Conservation (phyloP, 2,113 vertebrate genomes). For the Atlantisia rogersi region DNA sequence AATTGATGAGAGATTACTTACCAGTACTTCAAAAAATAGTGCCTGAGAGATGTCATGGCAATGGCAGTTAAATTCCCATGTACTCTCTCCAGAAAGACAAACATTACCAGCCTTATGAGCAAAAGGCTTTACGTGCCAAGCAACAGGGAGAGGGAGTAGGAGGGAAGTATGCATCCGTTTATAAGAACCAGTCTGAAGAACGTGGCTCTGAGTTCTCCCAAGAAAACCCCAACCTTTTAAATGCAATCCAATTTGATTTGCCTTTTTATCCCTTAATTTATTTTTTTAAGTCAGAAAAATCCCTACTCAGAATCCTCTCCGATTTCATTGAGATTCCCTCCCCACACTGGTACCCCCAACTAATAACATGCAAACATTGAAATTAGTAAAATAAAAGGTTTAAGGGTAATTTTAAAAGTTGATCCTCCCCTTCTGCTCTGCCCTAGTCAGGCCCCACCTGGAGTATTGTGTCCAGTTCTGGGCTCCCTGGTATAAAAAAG, state of each 20-base stretch:
- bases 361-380: not conserved
- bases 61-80: not conserved
- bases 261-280: not conserved
- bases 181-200: not conserved
- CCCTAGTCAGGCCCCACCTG: no score
- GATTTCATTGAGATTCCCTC: not conserved
- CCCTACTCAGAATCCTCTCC: not conserved
- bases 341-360: fast-evolving
- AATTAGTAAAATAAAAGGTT: not conserved
- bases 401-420: no score
- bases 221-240: not conserved
- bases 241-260: not conserved
- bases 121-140: not conserved
- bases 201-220: not conserved
- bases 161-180: not conserved
- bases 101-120: not conserved
- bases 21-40: not conserved
- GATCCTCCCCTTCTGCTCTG: no score
- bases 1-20: not conserved
- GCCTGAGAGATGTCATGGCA: not conserved
- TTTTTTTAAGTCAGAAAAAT: not conserved
- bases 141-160: not conserved
- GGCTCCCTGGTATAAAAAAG: no score
- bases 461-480: no score
- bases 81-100: not conserved